Conservation (phyloP, 1,140 invertebrate species). For the Drosophila setifemur region DNA sequence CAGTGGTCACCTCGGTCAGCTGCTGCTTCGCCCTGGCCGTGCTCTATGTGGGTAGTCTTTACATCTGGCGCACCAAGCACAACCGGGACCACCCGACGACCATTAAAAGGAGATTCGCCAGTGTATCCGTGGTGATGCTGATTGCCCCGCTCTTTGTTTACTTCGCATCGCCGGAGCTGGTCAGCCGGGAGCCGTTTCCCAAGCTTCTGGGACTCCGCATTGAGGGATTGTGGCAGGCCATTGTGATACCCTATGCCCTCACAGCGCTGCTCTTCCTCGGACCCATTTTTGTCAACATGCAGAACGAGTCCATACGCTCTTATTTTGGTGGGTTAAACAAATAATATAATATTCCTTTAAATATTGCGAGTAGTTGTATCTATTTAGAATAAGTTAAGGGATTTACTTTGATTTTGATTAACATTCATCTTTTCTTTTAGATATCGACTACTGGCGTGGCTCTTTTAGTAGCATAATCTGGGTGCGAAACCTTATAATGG, state of each 20-base stretch:
- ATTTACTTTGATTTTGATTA: neutral
- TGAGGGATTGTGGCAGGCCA: constrained; percentile 89
- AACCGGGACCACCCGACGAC: constrained; percentile 93
- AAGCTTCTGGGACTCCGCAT: constrained; percentile 90
- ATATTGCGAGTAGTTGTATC: neutral
- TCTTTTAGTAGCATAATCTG: constrained; percentile 90
- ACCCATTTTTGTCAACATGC: constrained; percentile 88
- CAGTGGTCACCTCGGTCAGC: constrained; percentile 81
- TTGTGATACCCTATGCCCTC: constrained; percentile 89
- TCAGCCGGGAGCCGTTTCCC: constrained; percentile 86
- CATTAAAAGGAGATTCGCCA: constrained; percentile 93
- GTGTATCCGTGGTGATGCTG: constrained; percentile 91
- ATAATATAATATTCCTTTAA: no score
- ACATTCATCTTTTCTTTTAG: constrained; percentile 83
- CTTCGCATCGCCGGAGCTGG: constrained; percentile 85
- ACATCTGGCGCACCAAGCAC: constrained; percentile 90
- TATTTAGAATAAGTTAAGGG: no score
- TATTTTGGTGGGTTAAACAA: constrained; percentile 85
- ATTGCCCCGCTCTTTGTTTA: constrained; percentile 90
- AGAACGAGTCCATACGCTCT: constrained; percentile 87
- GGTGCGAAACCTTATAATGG: constrained; percentile 94
- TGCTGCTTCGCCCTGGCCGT: constrained; percentile 89
- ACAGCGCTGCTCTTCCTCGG: constrained; percentile 94
- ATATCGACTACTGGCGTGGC: constrained; percentile 89
- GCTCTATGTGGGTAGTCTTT: constrained; percentile 91